Conservation (phyloP, 1,140 invertebrate species). For the Magallana ariakensis region DNA sequence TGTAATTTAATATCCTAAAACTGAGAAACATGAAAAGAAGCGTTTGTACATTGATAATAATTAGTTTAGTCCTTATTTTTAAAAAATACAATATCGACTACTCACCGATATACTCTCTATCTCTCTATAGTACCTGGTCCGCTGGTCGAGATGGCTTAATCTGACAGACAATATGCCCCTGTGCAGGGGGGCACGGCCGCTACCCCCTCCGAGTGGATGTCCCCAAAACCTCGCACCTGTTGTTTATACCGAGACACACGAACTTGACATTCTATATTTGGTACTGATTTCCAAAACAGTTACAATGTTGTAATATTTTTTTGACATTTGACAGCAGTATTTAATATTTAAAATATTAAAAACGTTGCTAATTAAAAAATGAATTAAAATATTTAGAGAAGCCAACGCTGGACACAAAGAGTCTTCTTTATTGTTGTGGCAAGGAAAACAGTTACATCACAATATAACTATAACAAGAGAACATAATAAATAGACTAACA, state of each 20-base stretch:
- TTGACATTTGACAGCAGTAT: background rate
- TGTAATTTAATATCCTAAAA: background rate
- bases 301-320: too few species aligned
- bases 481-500: background rate
- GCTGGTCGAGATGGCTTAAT: too few species aligned
- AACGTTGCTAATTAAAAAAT: background rate
- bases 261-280: background rate
- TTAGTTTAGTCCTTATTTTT: background rate
- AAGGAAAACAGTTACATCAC: background rate
- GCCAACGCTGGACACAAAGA: background rate
- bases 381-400: background rate
- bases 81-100: background rate
- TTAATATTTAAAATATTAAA: background rate
- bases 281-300: background rate
- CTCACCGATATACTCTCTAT: background rate
- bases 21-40: too few species aligned
- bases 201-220: background rate
- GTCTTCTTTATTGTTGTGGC: background rate
- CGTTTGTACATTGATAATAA: background rate
- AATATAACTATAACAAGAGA: background rate
- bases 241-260: background rate
- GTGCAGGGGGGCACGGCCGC: too few species aligned
- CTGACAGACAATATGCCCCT: too few species aligned
- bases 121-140: background rate
- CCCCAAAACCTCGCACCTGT: background rate